Evolutionary conservation across 1,140 invertebrate genomes (phyloP).

Genomic region (Bombus sibiricus): DNA sequence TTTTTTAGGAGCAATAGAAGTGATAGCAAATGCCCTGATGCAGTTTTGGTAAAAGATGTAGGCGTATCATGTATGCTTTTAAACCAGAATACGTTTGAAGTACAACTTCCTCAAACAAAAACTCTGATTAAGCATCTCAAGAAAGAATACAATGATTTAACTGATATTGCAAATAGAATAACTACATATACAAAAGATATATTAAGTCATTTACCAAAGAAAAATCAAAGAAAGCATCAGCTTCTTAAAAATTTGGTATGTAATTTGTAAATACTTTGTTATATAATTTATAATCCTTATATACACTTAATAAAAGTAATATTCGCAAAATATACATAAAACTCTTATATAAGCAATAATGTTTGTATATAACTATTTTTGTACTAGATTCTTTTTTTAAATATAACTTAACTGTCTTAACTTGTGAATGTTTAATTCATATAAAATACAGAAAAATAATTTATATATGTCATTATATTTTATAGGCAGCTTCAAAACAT

Average conservation of each 20-base stretch:
- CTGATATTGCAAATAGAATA: conserved; percentile 61
- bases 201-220: conserved; percentile 42
- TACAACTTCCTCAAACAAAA: conserved; percentile 20
- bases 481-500: conserved; percentile 35
- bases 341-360: background rate
- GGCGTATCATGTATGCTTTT: conserved; percentile 60
- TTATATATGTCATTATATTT: conserved; percentile 7
- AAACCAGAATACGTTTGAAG: conserved; percentile 3
- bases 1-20: conserved; percentile 44
- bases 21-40: conserved; percentile 29
- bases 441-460: background rate
- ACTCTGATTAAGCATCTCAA: conserved; percentile 50
- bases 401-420: background rate
- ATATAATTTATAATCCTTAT: background rate
- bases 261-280: background rate
- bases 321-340: background rate
- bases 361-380: background rate
- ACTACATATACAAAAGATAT: conserved; percentile 64
- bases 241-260: conserved; percentile 43
- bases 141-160: conserved; percentile 63
- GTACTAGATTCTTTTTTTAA: background rate
- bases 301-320: background rate
- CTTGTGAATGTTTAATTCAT: background rate
- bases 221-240: conserved; percentile 34
- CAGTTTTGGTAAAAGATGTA: conserved; percentile 64